Evolutionary conservation across 2,888 invertebrate species (phyloP).

Genomic region (Rhagonycha lutea): DNA sequence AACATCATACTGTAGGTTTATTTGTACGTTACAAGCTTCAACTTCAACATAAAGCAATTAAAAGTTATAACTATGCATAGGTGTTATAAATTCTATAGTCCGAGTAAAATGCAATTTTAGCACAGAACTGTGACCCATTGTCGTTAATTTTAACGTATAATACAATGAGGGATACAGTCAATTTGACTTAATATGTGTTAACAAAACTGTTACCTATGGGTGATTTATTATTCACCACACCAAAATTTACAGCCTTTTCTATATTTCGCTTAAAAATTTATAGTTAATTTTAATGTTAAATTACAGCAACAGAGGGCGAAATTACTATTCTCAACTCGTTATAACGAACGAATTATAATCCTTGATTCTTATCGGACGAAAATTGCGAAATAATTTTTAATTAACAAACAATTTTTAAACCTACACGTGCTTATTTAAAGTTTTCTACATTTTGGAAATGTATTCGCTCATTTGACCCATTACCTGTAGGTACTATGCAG

Average conservation of each 20-base stretch:
- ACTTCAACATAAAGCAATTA: constrained; percentile 25
- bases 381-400: neutral
- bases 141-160: constrained; percentile 27
- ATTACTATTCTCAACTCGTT: neutral
- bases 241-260: neutral
- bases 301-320: neutral
- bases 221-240: neutral
- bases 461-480: too few species aligned
- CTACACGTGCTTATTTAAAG: too few species aligned
- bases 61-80: constrained; percentile 28
- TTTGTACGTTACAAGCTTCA: neutral
- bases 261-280: neutral
- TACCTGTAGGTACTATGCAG: too few species aligned
- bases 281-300: neutral
- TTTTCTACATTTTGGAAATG: too few species aligned
- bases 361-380: neutral
- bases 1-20: neutral
- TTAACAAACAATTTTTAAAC: too few species aligned
- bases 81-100: constrained; percentile 27
- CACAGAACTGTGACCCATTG: constrained; percentile 21
- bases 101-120: constrained; percentile 25
- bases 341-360: neutral
- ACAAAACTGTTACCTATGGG: constrained; percentile 20
- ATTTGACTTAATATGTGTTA: constrained; percentile 21
- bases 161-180: constrained; percentile 26